phyloP scores from a whole-genome alignment of 64 coral and sea anemone species.

The Stichodactyla helianthus region DNA sequence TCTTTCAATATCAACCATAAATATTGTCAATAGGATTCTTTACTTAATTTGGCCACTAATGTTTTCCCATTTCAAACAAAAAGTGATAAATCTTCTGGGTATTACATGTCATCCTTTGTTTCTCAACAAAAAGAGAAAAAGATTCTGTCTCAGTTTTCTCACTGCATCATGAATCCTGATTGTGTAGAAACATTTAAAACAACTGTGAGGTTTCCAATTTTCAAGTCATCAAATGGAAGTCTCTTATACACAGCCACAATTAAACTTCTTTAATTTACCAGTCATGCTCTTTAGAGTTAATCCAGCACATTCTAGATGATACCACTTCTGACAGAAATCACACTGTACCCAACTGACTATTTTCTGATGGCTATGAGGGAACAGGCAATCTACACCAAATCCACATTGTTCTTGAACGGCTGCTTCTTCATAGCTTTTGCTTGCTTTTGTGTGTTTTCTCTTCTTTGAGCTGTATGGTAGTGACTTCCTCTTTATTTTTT shows the following conservation, averaged over 20 bases:
- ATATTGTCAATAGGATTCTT: no score
- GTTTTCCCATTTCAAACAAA: no score
- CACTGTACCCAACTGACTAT: conserved; percentile 89
- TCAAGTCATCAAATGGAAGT: background rate
- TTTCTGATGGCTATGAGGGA: conserved; percentile 56
- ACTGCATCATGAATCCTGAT: no score
- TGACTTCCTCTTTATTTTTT: conserved; percentile 29
- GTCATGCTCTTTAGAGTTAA: conserved; percentile 51
- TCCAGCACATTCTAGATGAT: conserved; percentile 80
- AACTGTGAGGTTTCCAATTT: background rate
- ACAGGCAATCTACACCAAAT: conserved; percentile 56
- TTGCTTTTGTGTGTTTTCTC: background rate
- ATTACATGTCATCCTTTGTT: no score
- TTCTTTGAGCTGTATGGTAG: background rate
- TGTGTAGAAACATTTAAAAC: no score
- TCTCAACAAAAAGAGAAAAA: no score
- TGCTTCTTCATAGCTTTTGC: background rate
- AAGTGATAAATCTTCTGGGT: no score
- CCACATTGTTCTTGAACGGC: conserved; percentile 26
- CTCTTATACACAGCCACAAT: conserved; percentile 66
- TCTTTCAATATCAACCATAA: no score
- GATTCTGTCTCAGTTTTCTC: no score
- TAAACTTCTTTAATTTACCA: conserved; percentile 51
- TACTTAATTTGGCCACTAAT: no score
- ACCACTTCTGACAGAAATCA: conserved; percentile 91